Base-by-base conservation (phyloP, 1,140 invertebrate genomes). In the Drosophila nebulosa region DNA sequence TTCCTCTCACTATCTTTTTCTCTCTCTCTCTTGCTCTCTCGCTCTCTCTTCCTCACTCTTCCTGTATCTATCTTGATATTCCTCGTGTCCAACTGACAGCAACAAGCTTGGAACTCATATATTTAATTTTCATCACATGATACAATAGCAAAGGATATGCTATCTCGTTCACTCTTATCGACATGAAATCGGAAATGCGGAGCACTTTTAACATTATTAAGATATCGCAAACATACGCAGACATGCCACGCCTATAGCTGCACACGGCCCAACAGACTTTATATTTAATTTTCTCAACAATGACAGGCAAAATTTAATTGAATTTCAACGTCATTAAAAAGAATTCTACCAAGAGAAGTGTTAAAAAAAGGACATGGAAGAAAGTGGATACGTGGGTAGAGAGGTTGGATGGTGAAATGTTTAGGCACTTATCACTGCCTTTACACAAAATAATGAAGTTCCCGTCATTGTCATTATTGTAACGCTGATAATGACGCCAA, bases 181-280 rank as follows among this genome's bases (percentile, higher is more conserved):
- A n/a, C n/a, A n/a, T n/a, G n/a, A n/a, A n/a, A n/a, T n/a, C n/a
- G n/a, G n/a, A n/a, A n/a, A n/a, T n/a, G n/a, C n/a, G n/a, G n/a
- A n/a, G 70, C 83, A 67, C 78, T 86, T 75, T 78, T 80, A 86
- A 86, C 78, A 78, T 86, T 81, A 86, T 86, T 86, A 86, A 86
- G 81, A 78, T 86, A 86, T 88, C 67, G 62, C 78, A 86, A 80
- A 80, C 81, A 86, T 78, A 78, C 70, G 64, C 66, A 61, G 50
- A 24, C n/a, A 14, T 36, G 53, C 52, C 67, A 69, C 55, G 50
- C 69, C 69, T 64, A 57, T 26, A 21, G 32, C 5, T 22, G 12
- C n/a, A 67, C 50, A 42, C 35, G 63, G 64, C 63, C 62, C 36
- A 64, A 16, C 73, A 59, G 63, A 77, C 70, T 76, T 85, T 76